Evolutionary conservation across 1,140 invertebrate genomes (phyloP).

Genomic region (Lerema accius): DNA sequence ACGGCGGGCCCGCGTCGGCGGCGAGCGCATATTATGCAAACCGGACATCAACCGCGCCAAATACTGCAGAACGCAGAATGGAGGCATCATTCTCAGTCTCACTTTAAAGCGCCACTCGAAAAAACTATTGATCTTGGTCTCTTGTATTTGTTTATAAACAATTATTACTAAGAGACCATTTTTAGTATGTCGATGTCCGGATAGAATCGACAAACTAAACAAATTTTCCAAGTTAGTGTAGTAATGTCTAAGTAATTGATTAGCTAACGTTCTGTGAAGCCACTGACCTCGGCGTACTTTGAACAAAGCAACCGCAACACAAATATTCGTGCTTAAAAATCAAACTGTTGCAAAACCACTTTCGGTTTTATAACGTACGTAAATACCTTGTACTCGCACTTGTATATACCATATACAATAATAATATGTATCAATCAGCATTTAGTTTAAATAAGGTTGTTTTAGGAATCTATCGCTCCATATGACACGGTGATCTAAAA

Average conservation of each 20-base stretch:
- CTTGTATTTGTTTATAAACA: no score
- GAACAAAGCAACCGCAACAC: slow-evolving; percentile 64
- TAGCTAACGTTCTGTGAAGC: slow-evolving; percentile 63
- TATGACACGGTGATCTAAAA: neutral
- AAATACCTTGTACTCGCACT: neutral
- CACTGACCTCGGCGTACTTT: slow-evolving; percentile 69
- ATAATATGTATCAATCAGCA: no score
- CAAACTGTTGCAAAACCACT: slow-evolving; percentile 35
- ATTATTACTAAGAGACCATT: no score
- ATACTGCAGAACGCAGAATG: slow-evolving; percentile 31
- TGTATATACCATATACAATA: no score
- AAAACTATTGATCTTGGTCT: neutral
- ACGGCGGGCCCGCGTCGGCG: slow-evolving; percentile 20
- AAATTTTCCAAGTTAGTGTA: neutral
- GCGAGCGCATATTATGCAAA: slow-evolving; percentile 21
- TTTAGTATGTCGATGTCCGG: no score
- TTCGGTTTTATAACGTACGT: slow-evolving; percentile 26
- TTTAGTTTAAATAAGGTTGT: neutral
- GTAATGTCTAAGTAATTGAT: slow-evolving; percentile 30
- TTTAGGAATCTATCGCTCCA: neutral
- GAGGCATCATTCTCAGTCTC: no score
- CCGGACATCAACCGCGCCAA: slow-evolving; percentile 20
- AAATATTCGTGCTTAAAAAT: slow-evolving; percentile 28
- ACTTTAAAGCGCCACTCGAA: neutral
- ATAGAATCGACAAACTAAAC: no score